Percentiles rank a stretch among this genome's conserved stretches.
These are phyloP conservation scores for Polyergus mexicanus DNA, from an alignment of 1,140 invertebrate genomes.

Conservation along the genomic window DNA sequence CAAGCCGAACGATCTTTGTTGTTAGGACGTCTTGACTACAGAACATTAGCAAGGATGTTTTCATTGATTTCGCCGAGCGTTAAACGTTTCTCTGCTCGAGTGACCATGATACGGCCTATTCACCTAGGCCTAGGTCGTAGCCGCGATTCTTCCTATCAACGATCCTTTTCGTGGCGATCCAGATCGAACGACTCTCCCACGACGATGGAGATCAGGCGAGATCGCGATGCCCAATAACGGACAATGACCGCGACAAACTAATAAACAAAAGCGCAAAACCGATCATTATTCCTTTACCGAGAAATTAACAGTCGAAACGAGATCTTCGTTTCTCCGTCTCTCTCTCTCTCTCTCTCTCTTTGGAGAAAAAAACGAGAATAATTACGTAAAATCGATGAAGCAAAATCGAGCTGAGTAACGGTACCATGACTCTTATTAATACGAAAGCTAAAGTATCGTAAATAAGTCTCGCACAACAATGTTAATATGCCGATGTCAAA, in stretches of 20 bases:
- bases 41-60: conserved; percentile 29
- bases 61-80: conserved; percentile 70
- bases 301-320: conserved; percentile 64
- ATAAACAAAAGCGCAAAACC: conserved; percentile 73
- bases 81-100: conserved; percentile 68
- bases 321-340: conserved; percentile 18
- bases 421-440: conserved; percentile 53
- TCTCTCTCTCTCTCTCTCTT: not conserved
- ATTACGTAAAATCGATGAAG: conserved; percentile 55
- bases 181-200: conserved; percentile 76
- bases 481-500: conserved; percentile 11
- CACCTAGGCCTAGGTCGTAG: conserved; percentile 39
- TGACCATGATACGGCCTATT: conserved; percentile 68
- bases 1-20: not conserved
- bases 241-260: conserved; percentile 72
- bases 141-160: conserved; percentile 49
- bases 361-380: not conserved
- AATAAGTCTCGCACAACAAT: conserved; percentile 34
- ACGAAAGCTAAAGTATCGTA: conserved; percentile 16
- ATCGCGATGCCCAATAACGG: conserved; percentile 68
- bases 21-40: conserved; percentile 12
- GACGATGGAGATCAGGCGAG: conserved; percentile 50
- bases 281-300: conserved; percentile 60
- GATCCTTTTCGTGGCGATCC: conserved; percentile 69
- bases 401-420: conserved; percentile 52